Conservation (phyloP, 1,140 invertebrate species). For the Charaxes varanes region DNA sequence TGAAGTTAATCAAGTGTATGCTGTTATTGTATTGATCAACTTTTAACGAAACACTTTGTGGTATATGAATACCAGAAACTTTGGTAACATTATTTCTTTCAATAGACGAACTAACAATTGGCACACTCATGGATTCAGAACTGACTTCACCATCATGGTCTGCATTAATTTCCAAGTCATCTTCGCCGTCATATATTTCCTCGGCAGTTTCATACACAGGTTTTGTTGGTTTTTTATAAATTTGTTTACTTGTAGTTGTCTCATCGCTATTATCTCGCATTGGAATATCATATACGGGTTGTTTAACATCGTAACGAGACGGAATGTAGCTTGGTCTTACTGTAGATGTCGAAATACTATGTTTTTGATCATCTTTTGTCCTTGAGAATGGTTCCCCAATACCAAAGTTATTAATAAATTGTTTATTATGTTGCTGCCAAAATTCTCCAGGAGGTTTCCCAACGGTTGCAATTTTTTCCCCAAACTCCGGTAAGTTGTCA, state of each 20-base stretch:
- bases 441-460: constrained; percentile 45
- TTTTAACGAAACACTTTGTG: neutral
- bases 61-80: constrained; percentile 17
- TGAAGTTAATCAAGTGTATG: constrained; percentile 33
- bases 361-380: constrained; percentile 28
- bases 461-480: constrained; percentile 54
- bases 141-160: constrained; percentile 60
- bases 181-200: constrained; percentile 63
- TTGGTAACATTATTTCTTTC: constrained; percentile 27
- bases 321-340: constrained; percentile 52
- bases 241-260: constrained; percentile 31
- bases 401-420: constrained; percentile 32
- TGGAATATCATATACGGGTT: constrained; percentile 66
- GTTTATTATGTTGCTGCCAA: constrained; percentile 35
- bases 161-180: constrained; percentile 35
- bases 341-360: constrained; percentile 26
- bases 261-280: constrained; percentile 56
- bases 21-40: constrained; percentile 12
- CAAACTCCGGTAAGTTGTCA: constrained; percentile 44
- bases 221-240: constrained; percentile 32
- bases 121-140: constrained; percentile 65
- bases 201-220: constrained; percentile 60
- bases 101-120: constrained; percentile 47
- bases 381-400: constrained; percentile 56
- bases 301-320: constrained; percentile 42